Evolutionary conservation across 92 coral and sea anemone genomes (phyloP).

Genomic region (Porites evermanni): DNA sequence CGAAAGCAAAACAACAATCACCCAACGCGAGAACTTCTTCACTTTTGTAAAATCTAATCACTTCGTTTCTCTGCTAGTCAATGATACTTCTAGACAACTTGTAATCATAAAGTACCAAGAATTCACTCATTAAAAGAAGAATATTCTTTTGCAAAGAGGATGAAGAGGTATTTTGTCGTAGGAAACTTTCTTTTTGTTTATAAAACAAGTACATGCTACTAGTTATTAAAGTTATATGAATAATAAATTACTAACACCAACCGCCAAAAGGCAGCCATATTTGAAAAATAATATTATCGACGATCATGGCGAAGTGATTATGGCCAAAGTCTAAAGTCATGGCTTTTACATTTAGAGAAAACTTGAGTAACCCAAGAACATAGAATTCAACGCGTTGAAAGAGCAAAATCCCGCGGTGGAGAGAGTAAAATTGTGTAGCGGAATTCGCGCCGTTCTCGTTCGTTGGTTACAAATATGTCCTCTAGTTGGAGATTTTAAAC

Average conservation of each 20-base stretch:
- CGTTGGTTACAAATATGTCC: conserved; percentile 14
- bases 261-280: conserved; percentile 58
- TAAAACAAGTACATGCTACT: conserved; percentile 59
- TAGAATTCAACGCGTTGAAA: background rate
- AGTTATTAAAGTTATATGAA: conserved; percentile 44
- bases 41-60: background rate
- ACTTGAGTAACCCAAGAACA: background rate
- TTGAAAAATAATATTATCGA: conserved; percentile 5
- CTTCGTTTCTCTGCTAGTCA: background rate
- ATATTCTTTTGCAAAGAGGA: background rate
- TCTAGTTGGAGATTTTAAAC: background rate
- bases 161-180: background rate
- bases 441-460: background rate
- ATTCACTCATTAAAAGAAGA: background rate
- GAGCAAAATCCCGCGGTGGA: background rate
- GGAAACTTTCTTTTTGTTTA: background rate
- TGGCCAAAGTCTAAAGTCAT: background rate
- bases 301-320: conserved; percentile 25
- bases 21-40: background rate
- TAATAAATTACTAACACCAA: conserved; percentile 48
- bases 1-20: conserved; percentile 32
- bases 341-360: conserved; percentile 1
- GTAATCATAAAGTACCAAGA: background rate
- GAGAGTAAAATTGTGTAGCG: background rate
- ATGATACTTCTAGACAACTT: background rate